Base-by-base conservation (phyloP, 2,113 vertebrate genomes). In the Pandion haliaetus region DNA sequence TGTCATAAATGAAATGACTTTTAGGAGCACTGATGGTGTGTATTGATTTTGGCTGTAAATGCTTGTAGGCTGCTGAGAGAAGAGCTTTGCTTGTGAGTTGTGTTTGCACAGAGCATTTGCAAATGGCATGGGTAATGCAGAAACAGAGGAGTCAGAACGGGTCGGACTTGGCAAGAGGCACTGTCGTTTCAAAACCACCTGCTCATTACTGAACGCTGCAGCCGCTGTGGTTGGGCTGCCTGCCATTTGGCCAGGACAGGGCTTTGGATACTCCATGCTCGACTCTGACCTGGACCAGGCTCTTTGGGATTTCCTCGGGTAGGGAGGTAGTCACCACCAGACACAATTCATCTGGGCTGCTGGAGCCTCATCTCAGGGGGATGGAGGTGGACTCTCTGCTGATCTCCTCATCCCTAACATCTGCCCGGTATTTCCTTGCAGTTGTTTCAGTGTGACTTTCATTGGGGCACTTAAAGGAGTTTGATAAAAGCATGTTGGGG, bases 41-140 rank as follows among this genome's bases (percentile, higher is more conserved):
- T 82, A 93, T 93, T 93, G 98, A 95, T 97, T 97, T 78, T 92
- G 90, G 71, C 88, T 90, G 50, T 4, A 17, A 93, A 36, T 62
- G 81, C 90, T 79, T 70, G 61, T 58, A 69, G 92, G 6, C 45
- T 79, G 80, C 86, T 45, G 83, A 58, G 90, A 78, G 94, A 86
- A 96, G 95, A 55, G 84, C 74, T 95, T 93, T 90, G 44, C 82
- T 82, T 78, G 23, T 19, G 62, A 87, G 81, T 15, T 28, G 57
- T 86, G 93, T 89, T 93, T 92, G 49, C 92, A 26, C 85, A 84
- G 87, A 74, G 73, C 15, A 3, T 42, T 85, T 89, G 74, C 63
- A 36, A 11, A 9, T 10, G 49, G 45, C 36, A 13, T 2, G 23
- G 62, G 36, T 16, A 54, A 32, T 54, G 80, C 49, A 77, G 85